phyloP scores from a whole-genome alignment of 2,113 vertebrate species.

The Aegithalos caudatus region DNA sequence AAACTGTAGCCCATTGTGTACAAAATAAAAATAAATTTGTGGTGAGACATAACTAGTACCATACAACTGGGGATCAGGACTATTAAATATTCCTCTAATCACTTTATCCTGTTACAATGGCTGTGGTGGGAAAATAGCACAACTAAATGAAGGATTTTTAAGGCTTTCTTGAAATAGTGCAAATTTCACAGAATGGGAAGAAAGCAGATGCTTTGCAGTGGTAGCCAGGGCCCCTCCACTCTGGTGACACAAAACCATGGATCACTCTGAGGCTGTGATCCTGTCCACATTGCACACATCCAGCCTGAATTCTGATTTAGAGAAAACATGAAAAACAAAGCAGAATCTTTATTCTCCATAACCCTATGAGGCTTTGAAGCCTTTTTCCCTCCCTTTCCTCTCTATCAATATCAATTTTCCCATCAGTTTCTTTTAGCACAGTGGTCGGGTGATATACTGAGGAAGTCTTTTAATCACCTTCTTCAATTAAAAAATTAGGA shows the following conservation, averaged over 20 bases:
- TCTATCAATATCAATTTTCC: background rate
- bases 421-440: background rate
- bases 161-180: background rate
- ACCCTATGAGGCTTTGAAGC: background rate
- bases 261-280: background rate
- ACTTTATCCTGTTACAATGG: background rate
- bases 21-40: background rate
- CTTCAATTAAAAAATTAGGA: background rate
- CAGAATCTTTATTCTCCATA: background rate
- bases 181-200: background rate
- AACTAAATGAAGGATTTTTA: background rate
- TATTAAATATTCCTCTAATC: background rate
- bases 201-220: background rate
- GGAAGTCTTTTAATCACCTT: background rate
- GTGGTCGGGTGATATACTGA: background rate
- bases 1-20: background rate
- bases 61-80: background rate
- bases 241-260: background rate
- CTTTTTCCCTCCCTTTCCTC: background rate
- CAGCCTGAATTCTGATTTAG: background rate
- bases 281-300: background rate
- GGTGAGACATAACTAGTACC: background rate
- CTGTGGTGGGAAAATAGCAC: background rate
- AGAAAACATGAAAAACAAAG: background rate
- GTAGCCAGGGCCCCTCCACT: background rate